A percentile compares a stretch with the other conserved stretches of the same genome.
Evolutionary conservation across 2,797 vertebrate genomes (phyloP).

Genomic region (Bradypus variegatus): DNA sequence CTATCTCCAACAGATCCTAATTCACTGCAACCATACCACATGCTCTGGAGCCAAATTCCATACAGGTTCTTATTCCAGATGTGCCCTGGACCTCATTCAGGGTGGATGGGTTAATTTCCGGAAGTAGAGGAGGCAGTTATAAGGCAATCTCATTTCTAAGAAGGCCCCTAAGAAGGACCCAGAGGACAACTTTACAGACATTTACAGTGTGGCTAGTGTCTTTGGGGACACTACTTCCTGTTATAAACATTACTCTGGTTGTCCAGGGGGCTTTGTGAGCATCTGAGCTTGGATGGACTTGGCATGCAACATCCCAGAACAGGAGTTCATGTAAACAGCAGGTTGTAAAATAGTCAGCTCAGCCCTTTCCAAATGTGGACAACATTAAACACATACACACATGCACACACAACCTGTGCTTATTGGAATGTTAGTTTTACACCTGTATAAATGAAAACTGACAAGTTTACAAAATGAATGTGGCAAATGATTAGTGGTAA

Average conservation of each 20-base stretch:
- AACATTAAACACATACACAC: constrained; percentile 10
- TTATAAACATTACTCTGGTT: constrained; percentile 25
- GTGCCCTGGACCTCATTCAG: not conserved
- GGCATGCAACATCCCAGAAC: not conserved
- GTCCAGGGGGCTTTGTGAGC: not conserved
- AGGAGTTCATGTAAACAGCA: constrained; percentile 37
- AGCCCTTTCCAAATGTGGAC: constrained; percentile 38
- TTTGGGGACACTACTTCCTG: constrained; percentile 18
- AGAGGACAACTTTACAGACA: not conserved
- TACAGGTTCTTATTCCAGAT: not conserved
- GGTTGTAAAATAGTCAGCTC: constrained; percentile 27
- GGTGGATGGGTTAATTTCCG: not conserved
- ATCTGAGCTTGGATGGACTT: constrained; percentile 17
- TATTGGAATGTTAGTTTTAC: not conserved
- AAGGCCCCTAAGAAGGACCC: constrained; percentile 2
- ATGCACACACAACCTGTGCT: not conserved
- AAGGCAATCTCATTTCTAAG: not conserved
- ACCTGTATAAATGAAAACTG: constrained; percentile 53
- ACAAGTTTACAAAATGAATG: constrained; percentile 33
- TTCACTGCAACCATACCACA: not conserved
- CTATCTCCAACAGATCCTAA: not conserved
- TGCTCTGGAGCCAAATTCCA: not conserved
- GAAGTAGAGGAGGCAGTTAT: not conserved
- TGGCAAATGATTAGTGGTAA: not conserved
- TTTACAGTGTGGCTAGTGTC: not conserved